phyloP scores from a whole-genome alignment of 2,113 vertebrate genomes.

The Myiagra hebetior region DNA sequence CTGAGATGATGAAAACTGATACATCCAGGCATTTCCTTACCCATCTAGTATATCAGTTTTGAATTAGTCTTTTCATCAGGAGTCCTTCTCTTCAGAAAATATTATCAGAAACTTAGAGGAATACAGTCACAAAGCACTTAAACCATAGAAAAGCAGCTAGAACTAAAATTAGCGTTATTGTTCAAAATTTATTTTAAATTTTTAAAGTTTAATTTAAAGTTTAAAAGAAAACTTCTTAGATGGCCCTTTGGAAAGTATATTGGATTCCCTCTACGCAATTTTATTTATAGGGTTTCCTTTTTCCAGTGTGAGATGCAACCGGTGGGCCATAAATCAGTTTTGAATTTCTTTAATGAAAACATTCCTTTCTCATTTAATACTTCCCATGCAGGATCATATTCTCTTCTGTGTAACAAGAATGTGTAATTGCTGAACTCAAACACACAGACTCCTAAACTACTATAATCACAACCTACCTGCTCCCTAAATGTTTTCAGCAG shows the following conservation, averaged over 20 bases:
- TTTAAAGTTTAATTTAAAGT: neutral
- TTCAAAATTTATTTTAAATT: conserved; percentile 13
- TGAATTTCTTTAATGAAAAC: conserved; percentile 51
- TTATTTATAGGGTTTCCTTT: conserved; percentile 53
- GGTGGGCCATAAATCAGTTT: conserved; percentile 45
- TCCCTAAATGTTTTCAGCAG: neutral
- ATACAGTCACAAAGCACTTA: conserved; percentile 12
- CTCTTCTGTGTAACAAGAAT: neutral
- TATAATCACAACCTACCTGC: neutral
- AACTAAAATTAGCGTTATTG: neutral
- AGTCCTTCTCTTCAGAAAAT: neutral
- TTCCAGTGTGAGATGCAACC: neutral
- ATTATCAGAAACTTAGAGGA: neutral
- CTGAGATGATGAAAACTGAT: neutral
- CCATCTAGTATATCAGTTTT: neutral
- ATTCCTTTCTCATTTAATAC: conserved; percentile 17
- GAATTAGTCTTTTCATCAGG: neutral
- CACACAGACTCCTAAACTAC: neutral
- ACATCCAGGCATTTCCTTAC: neutral
- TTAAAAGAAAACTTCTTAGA: conserved; percentile 36
- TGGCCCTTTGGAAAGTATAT: conserved; percentile 18
- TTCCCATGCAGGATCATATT: conserved; percentile 11
- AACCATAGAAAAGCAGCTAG: neutral
- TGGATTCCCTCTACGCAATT: conserved; percentile 23
- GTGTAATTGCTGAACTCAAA: neutral